Evolutionary conservation across 2,113 vertebrate genomes (phyloP).

Genomic region (Ceratotherium simum): DNA sequence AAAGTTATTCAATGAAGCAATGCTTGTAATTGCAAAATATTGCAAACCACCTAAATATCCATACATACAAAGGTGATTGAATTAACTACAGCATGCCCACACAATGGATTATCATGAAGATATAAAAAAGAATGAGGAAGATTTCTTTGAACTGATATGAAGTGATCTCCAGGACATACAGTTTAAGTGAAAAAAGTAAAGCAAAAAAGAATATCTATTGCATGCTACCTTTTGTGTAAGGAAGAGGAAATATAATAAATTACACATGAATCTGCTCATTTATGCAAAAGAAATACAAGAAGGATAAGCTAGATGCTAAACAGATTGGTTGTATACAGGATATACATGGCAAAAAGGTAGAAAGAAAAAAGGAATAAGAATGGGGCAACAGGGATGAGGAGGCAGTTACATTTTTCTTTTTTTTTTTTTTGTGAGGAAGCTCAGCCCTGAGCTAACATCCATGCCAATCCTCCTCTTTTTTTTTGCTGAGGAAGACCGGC

Average conservation of each 20-base stretch:
- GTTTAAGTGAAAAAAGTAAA: not conserved
- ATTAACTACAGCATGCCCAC: not conserved
- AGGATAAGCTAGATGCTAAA: not conserved
- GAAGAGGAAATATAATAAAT: not conserved
- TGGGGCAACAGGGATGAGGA: not conserved
- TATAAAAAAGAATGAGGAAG: not conserved
- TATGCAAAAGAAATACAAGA: not conserved
- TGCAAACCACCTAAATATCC: not conserved
- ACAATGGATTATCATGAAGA: not conserved
- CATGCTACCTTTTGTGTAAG: not conserved
- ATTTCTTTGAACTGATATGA: not conserved
- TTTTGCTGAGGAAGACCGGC: too few relatives aligned
- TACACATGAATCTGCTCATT: not conserved
- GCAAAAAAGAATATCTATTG: not conserved
- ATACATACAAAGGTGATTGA: not conserved
- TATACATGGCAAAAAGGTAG: not conserved
- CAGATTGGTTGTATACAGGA: not conserved
- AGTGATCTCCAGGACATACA: not conserved
- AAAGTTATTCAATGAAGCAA: not conserved
- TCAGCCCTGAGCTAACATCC: too few relatives aligned
- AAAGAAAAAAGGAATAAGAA: not conserved
- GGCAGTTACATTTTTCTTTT: not conserved
- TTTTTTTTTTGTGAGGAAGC: too few relatives aligned
- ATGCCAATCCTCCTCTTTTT: too few relatives aligned
- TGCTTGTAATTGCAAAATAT: not conserved